These are phyloP conservation scores for Apantesis nais DNA, from an alignment of 2,888 invertebrate species.

Conservation along the genomic window DNA sequence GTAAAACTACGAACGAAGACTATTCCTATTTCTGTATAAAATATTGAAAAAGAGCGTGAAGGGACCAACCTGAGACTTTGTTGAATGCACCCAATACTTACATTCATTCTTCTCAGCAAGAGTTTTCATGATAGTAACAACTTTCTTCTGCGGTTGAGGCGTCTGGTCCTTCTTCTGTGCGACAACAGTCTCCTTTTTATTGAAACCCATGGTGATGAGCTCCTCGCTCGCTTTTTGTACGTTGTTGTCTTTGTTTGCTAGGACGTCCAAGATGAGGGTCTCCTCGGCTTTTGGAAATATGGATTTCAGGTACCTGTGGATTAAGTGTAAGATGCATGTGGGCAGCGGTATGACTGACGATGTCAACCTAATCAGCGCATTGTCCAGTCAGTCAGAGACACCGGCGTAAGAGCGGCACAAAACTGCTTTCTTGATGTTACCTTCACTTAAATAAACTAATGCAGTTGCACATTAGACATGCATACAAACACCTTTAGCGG, in stretches of 20 bases:
- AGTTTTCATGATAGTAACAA: slow-evolving; percentile 88
- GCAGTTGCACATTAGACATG: no score
- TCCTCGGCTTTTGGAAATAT: slow-evolving; percentile 96
- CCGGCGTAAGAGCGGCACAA: no score
- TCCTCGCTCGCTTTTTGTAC: slow-evolving; percentile 95
- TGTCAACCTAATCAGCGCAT: no score
- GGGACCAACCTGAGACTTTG: no score
- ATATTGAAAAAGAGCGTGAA: no score
- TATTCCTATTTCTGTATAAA: no score
- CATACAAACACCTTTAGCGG: no score
- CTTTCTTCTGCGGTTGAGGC: slow-evolving; percentile 75
- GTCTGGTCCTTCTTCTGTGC: slow-evolving; percentile 59
- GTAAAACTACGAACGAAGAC: no score
- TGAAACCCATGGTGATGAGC: slow-evolving; percentile 92
- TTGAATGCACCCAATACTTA: slow-evolving; percentile 63
- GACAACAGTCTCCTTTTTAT: slow-evolving; percentile 88
- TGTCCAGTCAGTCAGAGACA: no score
- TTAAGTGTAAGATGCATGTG: not conserved
- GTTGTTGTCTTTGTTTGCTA: slow-evolving; percentile 95
- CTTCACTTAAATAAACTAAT: no score
- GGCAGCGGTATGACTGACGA: no score
- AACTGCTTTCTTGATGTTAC: no score
- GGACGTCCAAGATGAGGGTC: slow-evolving; percentile 92
- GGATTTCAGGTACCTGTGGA: slow-evolving; percentile 94
- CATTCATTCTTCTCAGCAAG: slow-evolving; percentile 89